Base-by-base conservation (phyloP, 2,797 vertebrate genomes). In the Micromesistius poutassou region DNA sequence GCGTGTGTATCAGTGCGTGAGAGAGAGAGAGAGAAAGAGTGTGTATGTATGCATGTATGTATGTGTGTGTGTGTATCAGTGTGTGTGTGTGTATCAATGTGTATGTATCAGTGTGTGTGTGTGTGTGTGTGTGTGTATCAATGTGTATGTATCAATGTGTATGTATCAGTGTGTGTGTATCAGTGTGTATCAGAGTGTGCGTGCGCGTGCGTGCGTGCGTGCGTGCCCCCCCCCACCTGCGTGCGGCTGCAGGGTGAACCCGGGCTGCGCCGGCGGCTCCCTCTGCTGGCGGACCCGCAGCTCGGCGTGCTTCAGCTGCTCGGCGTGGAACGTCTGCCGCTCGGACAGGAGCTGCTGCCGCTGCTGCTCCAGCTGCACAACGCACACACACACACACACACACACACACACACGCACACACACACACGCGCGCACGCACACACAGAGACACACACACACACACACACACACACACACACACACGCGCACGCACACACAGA, bases 301-400 rank as follows among this genome's bases (percentile, higher is more conserved):
- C 83, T 99, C 97, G 0, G 96, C 98, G 0, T 98, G 97, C 35
- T 98, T 98, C 55, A 99, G 94, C 91, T 99, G 98, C 86, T 99
- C 98, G 74, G 96, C 95, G 93, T 99, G 98, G 85, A 99, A 99
- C 68, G 96, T 97, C 91, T 99, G 97, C 71, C 98, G 93, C 83
- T 99, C 98, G 0, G 96, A 94, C 74, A 99, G 94, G 80, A 99
- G 88, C 93, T 99, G 98, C 73, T 99, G 98, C 70, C 98, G 93
- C 93, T 99, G 98, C 87, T 98, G 97, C 87, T 99, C 98, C 80
- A 99, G 80, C 98, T 99, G 76, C 0, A 73, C 73, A 75, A 8
- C 9, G 40, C 80, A 74, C 75, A 78, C 80, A 75, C 72, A 78
- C 78, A 72, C 73, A 71, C 72, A 77, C 55, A 31, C 35, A 73